Evolutionary conservation across 2,113 vertebrate genomes (phyloP).

Genomic region (Naja naja): DNA sequence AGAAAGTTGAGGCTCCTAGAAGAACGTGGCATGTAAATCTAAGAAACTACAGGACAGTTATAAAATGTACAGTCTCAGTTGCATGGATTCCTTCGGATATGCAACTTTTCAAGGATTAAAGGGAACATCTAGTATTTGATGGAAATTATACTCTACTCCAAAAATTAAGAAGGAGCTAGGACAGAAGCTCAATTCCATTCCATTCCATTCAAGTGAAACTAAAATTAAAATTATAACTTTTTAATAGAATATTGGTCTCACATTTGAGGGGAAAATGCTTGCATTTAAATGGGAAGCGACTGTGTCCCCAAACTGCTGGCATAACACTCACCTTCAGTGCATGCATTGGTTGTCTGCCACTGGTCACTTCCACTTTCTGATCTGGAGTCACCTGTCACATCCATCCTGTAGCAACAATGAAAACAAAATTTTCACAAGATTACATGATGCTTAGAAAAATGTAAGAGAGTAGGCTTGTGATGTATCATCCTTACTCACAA

Average conservation of each 20-base stretch:
- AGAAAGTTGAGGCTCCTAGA: not conserved
- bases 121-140: not conserved
- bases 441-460: not conserved
- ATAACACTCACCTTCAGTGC: not conserved
- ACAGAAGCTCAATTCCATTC: not conserved
- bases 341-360: not conserved
- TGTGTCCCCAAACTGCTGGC: not conserved
- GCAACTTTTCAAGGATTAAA: not conserved
- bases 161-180: not conserved
- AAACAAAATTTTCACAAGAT: not conserved
- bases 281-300: not conserved
- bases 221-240: not conserved
- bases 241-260: not conserved
- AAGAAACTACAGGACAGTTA: not conserved
- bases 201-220: not conserved
- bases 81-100: not conserved
- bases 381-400: not conserved
- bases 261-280: not conserved
- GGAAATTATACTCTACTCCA: not conserved
- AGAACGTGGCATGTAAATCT: not conserved
- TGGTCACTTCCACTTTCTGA: not conserved
- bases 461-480: not conserved
- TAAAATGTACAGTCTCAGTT: not conserved
- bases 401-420: not conserved
- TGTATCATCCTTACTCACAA: not conserved